A percentile compares a stretch with the other conserved stretches of the same genome.
These are phyloP conservation scores for Columba guinea DNA, from an alignment of 2,797 vertebrate genomes.

Conservation along the genomic window DNA sequence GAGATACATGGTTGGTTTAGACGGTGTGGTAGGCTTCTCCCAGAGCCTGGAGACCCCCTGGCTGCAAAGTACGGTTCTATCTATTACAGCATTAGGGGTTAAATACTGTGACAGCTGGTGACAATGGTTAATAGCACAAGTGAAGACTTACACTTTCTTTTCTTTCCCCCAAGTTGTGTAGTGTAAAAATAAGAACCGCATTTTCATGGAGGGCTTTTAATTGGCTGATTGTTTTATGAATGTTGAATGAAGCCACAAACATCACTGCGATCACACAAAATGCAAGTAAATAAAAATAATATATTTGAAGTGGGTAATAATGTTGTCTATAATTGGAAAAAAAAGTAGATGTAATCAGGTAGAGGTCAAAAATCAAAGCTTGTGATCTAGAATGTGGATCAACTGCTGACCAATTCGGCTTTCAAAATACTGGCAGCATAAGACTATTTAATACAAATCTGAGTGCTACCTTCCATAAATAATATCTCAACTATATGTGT, in stretches of 20 bases:
- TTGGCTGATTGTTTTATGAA: not conserved
- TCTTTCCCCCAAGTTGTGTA: accelerated
- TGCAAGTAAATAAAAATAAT: not conserved
- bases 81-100: not conserved
- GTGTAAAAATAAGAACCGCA: not conserved
- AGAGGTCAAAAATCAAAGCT: not conserved
- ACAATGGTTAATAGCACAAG: not conserved
- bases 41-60: not conserved
- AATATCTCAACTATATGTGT: not conserved
- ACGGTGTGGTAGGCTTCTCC: not conserved
- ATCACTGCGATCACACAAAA: not conserved
- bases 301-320: not conserved
- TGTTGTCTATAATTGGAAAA: not conserved
- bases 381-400: not conserved
- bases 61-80: not conserved
- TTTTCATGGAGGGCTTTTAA: not conserved
- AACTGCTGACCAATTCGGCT: not conserved
- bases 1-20: not conserved
- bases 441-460: not conserved
- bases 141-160: not conserved
- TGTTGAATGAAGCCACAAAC: not conserved
- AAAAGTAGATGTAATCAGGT: not conserved
- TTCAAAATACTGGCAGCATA: not conserved
- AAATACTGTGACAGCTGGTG: not conserved
- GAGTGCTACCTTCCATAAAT: not conserved